A percentile compares a stretch with the other conserved stretches of the same genome.
Evolutionary conservation across 1,140 invertebrate species (phyloP).

Genomic region (Schlechtendalia chinensis): DNA sequence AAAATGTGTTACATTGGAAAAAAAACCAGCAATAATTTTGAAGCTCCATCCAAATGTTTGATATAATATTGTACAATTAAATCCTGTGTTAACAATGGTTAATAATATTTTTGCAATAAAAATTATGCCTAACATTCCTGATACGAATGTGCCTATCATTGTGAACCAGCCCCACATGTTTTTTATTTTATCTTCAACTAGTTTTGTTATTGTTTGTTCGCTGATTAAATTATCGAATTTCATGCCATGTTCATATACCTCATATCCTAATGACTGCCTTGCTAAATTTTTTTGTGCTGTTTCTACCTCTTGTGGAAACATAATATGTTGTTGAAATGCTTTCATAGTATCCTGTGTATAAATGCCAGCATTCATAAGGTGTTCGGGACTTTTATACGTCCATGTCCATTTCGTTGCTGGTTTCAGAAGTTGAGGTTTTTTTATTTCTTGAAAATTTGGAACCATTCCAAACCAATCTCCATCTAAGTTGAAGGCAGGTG

Average conservation of each 20-base stretch:
- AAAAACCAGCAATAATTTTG: background rate
- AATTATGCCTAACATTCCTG: background rate
- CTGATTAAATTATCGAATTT: background rate
- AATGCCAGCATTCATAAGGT: background rate
- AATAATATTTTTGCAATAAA: background rate
- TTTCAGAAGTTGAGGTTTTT: background rate
- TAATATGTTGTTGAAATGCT: background rate
- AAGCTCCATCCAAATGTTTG: conserved; percentile 8
- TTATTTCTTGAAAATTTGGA: background rate
- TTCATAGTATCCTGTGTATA: background rate
- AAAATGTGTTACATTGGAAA: background rate
- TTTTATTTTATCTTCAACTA: no score
- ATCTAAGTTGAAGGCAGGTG: background rate
- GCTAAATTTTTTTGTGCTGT: conserved; percentile 8
- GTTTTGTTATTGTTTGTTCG: no score
- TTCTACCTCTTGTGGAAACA: conserved; percentile 8
- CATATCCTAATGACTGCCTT: background rate
- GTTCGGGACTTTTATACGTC: background rate
- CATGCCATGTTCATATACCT: background rate
- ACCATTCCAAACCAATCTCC: background rate
- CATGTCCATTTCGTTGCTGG: background rate
- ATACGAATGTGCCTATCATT: background rate
- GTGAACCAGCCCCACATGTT: background rate
- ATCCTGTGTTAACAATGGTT: background rate
- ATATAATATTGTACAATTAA: background rate